Percentiles rank a stretch among this genome's conserved stretches.
phyloP scores from a whole-genome alignment of 2,113 vertebrate species.

The Azemiops feae region DNA sequence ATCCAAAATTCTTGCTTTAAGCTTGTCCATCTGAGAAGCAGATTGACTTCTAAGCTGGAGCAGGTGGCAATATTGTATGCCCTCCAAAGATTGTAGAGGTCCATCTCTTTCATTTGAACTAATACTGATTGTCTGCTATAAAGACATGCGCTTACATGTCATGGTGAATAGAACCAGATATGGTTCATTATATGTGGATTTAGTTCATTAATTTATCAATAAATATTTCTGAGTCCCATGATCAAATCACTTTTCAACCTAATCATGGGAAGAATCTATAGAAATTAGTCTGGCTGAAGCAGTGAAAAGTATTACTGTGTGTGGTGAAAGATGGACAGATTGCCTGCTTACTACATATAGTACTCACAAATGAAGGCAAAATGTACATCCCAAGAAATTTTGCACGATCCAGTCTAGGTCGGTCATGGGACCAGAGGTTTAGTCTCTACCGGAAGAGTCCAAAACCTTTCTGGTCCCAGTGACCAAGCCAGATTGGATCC shows the following conservation, averaged over 20 bases:
- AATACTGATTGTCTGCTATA: slow-evolving; percentile 54
- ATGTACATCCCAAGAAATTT: too few relatives aligned
- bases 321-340: background rate
- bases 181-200: slow-evolving; percentile 50
- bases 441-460: too few relatives aligned
- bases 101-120: slow-evolving; percentile 49
- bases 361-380: too few relatives aligned
- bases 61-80: slow-evolving; percentile 7
- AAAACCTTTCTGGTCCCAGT: too few relatives aligned
- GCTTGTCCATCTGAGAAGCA: slow-evolving; percentile 40
- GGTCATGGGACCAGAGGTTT: too few relatives aligned
- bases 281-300: slow-evolving; percentile 8
- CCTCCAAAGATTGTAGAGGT: slow-evolving; percentile 32
- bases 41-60: slow-evolving; percentile 27
- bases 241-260: slow-evolving; percentile 15
- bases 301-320: background rate
- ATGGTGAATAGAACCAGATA: slow-evolving; percentile 50
- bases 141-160: slow-evolving; percentile 50
- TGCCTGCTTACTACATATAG: too few relatives aligned
- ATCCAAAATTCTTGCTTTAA: background rate
- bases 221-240: slow-evolving; percentile 45
- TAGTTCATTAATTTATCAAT: slow-evolving; percentile 55
- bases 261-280: slow-evolving; percentile 10
- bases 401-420: too few relatives aligned
- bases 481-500: too few relatives aligned